Evolutionary conservation across 2,797 vertebrate genomes (phyloP).

Genomic region (Molossus molossus): DNA sequence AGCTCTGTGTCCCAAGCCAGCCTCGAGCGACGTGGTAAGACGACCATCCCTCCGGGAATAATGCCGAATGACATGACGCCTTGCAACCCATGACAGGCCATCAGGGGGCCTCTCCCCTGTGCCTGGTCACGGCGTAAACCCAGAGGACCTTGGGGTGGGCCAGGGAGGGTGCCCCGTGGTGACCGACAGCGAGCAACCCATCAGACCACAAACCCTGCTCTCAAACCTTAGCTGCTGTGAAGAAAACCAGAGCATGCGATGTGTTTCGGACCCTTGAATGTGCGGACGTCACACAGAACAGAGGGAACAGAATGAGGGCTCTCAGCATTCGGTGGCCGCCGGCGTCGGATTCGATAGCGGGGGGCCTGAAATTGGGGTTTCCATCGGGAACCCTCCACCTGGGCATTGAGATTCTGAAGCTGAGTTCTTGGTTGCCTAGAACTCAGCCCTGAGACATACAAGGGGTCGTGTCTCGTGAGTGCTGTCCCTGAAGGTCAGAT

Average conservation of each 20-base stretch:
- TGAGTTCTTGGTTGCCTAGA: not conserved
- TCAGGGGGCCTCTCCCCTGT: no score
- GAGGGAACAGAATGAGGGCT: rapidly evolving
- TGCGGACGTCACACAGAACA: rapidly evolving
- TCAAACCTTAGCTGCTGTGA: not conserved
- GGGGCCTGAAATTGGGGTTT: not conserved
- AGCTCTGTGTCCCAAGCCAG: no score
- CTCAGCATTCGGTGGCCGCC: not conserved
- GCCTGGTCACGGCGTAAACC: not conserved
- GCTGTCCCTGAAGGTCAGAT: not conserved
- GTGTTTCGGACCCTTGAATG: no score
- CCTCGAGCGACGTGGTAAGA: not conserved
- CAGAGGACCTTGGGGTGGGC: rapidly evolving
- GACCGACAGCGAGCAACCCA: rapidly evolving
- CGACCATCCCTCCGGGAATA: not conserved
- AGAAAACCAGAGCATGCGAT: not conserved
- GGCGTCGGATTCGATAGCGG: not conserved
- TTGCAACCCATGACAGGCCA: rapidly evolving
- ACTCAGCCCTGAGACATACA: rapidly evolving
- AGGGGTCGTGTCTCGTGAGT: no score
- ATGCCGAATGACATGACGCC: not conserved
- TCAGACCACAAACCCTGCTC: rapidly evolving
- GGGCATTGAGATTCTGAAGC: rapidly evolving
- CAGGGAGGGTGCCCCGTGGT: not conserved
- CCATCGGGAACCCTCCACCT: rapidly evolving